Evolutionary conservation across 2,888 invertebrate species (phyloP), one percentile per base, ranked within the genome.

Genomic region (Stramonita haemastoma): DNA sequence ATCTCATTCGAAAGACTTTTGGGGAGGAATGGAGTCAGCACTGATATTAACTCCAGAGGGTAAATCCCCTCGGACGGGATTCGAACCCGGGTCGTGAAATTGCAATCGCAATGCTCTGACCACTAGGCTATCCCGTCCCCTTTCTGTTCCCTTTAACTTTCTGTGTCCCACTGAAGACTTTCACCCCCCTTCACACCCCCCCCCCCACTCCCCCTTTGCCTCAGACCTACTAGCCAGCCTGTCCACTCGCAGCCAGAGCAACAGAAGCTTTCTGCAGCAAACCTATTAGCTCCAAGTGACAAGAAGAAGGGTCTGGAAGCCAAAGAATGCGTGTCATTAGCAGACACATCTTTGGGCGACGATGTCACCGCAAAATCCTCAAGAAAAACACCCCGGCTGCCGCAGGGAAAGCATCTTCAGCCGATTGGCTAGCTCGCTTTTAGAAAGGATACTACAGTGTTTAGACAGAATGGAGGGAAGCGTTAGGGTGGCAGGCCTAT

Each of bases 241-340:
- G 1, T 22, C 73, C 73, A 22, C 26, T 11, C 1, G 4, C 26
- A 73, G 0, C 26, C 11, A 1, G 4, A 8, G 1, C 73, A 22
- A 1, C 22, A 22, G 15, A 4, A 19, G 60, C 22, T 22, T 60
- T 15, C 73, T n/a, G 26, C n/a, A 19, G 77, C 32, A 79, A 79
- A 32, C 32, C 77, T 79, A 79, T 79, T 79, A 83, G 46, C 81
- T 26, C 81, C 81, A 83, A 83, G 81, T 83, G 81, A 83, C 81
- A 83, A 83, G 81, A 83, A 36, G 81, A 46, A 83, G 81, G 29
- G 15, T 5, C 36, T 83, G 26, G 19, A 22, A 19, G 81, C 26
- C 6, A 36, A 22, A 22, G 46, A 66, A 46, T 66, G 19, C 57
- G 60, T 22, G 86, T 86, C 86, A 86, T 86, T 86, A 86, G 86